phyloP scores from a whole-genome alignment of 2,888 invertebrate species.

The Clistopyga incitator region DNA sequence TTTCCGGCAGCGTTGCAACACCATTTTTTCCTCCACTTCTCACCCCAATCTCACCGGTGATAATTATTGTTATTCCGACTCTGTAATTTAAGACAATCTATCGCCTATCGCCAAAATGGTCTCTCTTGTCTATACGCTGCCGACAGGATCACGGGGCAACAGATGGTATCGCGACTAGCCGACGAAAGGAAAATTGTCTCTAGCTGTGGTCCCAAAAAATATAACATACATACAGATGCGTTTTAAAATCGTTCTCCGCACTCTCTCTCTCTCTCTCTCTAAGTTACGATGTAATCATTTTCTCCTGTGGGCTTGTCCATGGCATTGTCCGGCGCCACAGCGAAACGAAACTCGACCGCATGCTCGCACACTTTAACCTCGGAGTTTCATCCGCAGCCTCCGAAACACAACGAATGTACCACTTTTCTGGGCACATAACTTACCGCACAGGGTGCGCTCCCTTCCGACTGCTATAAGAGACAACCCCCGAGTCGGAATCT shows the following conservation, averaged over 20 bases:
- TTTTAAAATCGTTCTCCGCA: conserved; percentile 30
- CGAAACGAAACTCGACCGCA: conserved; percentile 48
- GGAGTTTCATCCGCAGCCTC: conserved; percentile 11
- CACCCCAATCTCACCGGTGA: neutral
- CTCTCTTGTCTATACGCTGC: conserved; percentile 19
- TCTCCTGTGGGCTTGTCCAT: conserved; percentile 50
- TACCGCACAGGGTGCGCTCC: conserved; percentile 59
- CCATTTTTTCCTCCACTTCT: neutral
- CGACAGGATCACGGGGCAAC: conserved; percentile 17
- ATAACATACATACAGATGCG: conserved; percentile 52
- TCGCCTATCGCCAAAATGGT: conserved; percentile 15
- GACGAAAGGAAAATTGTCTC: conserved; percentile 57
- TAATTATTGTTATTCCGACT: neutral
- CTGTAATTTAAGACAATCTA: conserved; percentile 15
- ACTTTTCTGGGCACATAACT: conserved; percentile 77
- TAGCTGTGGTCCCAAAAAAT: neutral
- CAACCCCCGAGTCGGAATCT: conserved; percentile 7
- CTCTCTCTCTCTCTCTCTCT: conserved; percentile 48
- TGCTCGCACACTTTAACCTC: conserved; percentile 59
- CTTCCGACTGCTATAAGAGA: conserved; percentile 15
- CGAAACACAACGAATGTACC: conserved; percentile 56
- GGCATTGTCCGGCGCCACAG: conserved; percentile 64
- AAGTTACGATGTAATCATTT: conserved; percentile 70
- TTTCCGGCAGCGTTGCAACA: neutral
- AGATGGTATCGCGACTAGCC: conserved; percentile 55